Evolutionary conservation across 1,140 invertebrate species (phyloP).

Genomic region (Aleiodes sp.): DNA sequence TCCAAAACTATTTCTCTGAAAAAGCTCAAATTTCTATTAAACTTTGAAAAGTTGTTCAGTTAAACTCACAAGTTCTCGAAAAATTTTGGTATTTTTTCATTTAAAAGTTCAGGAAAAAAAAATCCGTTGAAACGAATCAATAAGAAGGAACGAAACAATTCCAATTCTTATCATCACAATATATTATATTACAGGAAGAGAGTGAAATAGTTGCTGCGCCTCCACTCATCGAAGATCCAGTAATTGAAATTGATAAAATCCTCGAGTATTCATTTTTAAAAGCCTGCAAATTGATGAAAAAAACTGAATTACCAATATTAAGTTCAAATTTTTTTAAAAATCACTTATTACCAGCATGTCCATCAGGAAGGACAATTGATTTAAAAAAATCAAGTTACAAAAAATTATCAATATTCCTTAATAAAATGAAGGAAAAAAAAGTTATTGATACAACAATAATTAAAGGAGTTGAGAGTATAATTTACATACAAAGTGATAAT

Average conservation of each 20-base stretch:
- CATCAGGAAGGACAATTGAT: slow-evolving; percentile 74
- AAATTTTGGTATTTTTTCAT: too few relatives aligned
- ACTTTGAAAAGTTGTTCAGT: too few relatives aligned
- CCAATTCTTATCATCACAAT: background rate
- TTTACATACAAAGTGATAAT: slow-evolving; percentile 62
- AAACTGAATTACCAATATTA: slow-evolving; percentile 74
- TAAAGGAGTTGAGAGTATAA: slow-evolving; percentile 69
- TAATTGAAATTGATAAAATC: slow-evolving; percentile 77
- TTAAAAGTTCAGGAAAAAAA: too few relatives aligned
- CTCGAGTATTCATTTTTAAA: slow-evolving; percentile 82
- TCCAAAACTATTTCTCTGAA: too few relatives aligned
- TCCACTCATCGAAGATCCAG: slow-evolving; percentile 49
- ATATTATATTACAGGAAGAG: slow-evolving; percentile 6
- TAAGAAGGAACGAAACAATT: background rate
- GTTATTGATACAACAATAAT: slow-evolving; percentile 68
- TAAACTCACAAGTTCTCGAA: too few relatives aligned
- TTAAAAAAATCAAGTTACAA: slow-evolving; percentile 91
- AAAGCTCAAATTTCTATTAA: too few relatives aligned
- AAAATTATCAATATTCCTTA: slow-evolving; percentile 85
- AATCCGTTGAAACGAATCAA: background rate
- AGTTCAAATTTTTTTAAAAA: slow-evolving; percentile 83
- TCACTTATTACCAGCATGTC: slow-evolving; percentile 80
- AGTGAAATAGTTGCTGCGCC: background rate
- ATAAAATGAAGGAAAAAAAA: slow-evolving; percentile 66
- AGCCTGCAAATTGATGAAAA: slow-evolving; percentile 76